Evolutionary conservation across 2,113 vertebrate genomes (phyloP), one percentile per base, ranked within the genome.

Genomic region (Nothobranchius kuhntae): DNA sequence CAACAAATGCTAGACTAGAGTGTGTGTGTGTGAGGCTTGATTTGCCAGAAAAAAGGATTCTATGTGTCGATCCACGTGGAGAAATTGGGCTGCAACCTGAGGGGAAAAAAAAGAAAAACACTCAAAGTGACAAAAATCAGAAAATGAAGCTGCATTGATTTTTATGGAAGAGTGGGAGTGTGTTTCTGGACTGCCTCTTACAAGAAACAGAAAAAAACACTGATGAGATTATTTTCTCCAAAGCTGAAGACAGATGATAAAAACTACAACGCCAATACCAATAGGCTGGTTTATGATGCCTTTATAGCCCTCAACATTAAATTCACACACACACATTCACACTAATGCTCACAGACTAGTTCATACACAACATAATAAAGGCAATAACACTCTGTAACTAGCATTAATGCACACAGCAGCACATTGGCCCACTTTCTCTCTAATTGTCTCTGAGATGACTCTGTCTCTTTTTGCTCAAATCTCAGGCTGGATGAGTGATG

Each of bases 371-470:
- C 26, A 53, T 58, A 54, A 54, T 24, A 69, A 24, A 81, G 24
- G 61, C 61, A 78, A 59, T 50, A 62, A 58, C 61, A 68, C 62
- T 62, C 52, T 52, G 55, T 21, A 44, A 73, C 63, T 58, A 59
- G 60, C 69, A 79, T 57, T 64, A 76, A 75, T 61, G 65, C 38
- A 47, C 61, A 62, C 44, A 70, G 46, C 48, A 13, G 56, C 65
- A 59, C 65, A 35, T 60, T 78, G 65, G 62, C 70, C 65, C 71
- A 50, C 55, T 57, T 65, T 69, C 48, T 67, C 53, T 21, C 62
- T 86, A 73, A 81, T 69, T 75, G 81, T 73, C 73, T 89, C 71
- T 83, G 65, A 80, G 61, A 75, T 73, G 71, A 81, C 75, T 84
- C 73, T 73, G 68, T 71, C 70, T 58, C 71, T 75, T 51, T n/a